Conservation (phyloP, 1,140 invertebrate species). For the Bombus breviceps region DNA sequence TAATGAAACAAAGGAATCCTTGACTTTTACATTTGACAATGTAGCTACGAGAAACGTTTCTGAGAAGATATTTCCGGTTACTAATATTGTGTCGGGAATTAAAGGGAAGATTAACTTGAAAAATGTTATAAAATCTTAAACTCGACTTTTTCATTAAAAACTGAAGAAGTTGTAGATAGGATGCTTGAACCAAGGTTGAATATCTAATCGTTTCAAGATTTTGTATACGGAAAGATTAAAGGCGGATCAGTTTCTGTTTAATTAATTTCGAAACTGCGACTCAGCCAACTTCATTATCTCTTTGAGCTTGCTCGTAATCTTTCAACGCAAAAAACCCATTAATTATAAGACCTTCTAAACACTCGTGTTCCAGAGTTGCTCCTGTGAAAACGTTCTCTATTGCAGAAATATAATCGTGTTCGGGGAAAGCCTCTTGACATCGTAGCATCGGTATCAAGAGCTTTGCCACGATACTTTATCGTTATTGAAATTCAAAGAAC, state of each 20-base stretch:
- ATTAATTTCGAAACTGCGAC: constrained; percentile 2
- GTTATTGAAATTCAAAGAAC: constrained; percentile 18
- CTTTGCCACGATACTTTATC: constrained; percentile 2
- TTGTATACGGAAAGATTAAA: no score
- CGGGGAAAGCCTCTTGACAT: not conserved
- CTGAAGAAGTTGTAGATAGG: no score
- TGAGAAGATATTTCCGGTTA: not conserved
- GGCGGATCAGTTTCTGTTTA: not conserved
- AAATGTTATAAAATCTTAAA: no score
- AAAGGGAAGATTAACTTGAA: not conserved
- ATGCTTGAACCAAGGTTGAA: no score
- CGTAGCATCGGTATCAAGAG: not conserved
- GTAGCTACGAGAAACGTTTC: not conserved
- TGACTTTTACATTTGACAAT: not conserved
- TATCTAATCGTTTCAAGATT: no score
- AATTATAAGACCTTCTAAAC: constrained; percentile 23
- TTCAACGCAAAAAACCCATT: not conserved
- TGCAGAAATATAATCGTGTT: not conserved
- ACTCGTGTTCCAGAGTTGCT: not conserved
- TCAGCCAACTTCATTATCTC: not conserved
- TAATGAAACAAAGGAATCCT: not conserved
- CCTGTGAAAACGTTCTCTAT: constrained; percentile 3
- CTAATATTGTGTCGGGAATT: not conserved
- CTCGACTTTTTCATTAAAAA: no score
- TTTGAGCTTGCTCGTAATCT: not conserved